Evolutionary conservation across 2,797 vertebrate species (phyloP).

Genomic region (Caiman crocodilus): DNA sequence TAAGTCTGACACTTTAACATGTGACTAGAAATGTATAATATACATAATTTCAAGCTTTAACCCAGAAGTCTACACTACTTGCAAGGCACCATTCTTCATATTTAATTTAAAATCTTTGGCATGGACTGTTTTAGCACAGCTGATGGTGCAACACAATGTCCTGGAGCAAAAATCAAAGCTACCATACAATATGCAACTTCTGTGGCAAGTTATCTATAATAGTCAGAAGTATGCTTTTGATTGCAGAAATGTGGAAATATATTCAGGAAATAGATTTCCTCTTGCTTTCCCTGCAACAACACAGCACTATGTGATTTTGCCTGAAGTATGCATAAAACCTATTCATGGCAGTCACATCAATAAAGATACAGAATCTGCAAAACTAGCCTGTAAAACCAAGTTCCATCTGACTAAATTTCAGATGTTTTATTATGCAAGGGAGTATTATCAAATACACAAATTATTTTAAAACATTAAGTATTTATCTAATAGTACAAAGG

Average conservation of each 20-base stretch:
- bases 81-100: constrained; percentile 6
- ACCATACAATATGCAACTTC: not conserved
- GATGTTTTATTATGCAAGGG: not conserved
- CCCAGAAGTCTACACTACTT: not conserved
- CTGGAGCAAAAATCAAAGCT: constrained; percentile 30
- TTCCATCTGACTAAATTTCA: not conserved
- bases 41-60: constrained; percentile 35
- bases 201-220: not conserved
- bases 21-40: not conserved
- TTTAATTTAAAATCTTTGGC: constrained; percentile 2
- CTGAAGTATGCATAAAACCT: not conserved
- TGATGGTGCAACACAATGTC: not conserved
- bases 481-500: not conserved
- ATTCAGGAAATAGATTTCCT: constrained; percentile 9
- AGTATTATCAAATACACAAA: not conserved
- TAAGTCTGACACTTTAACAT: not conserved
- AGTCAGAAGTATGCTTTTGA: not conserved
- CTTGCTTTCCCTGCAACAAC: not conserved
- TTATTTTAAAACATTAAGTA: not conserved
- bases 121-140: not conserved
- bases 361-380: not conserved
- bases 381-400: not conserved
- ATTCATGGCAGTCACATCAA: not conserved
- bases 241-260: not conserved
- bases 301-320: not conserved